Base-by-base conservation (phyloP, 2,113 vertebrate species). In the Carassius carassius region DNA sequence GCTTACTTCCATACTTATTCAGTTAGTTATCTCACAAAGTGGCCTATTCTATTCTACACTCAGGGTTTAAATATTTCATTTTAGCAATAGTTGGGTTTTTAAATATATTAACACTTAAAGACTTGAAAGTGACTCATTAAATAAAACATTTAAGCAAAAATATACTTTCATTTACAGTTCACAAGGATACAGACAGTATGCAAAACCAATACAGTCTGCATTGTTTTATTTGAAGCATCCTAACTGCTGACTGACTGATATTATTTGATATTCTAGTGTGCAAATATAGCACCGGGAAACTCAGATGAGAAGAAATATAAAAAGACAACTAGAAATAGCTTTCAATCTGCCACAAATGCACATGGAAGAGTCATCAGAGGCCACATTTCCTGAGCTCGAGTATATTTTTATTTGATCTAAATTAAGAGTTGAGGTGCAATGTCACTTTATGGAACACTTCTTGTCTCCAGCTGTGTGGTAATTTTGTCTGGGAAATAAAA, bases 371-470 rank as follows among this genome's bases (percentile, higher is more conserved):
- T n/a, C 60, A 80, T 25, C 60, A 54, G 63, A 51, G 44, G 29
- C 10, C 44, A 67, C 60, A 44, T 44, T 81, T 81, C 78, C 78
- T 63, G 44, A 16, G 51, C 19, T 54, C 11, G 10, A 54, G 37
- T 41, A 80, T 29, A 80, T 80, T 81, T 69, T 69, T 47, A 25
- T 69, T 54, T 54, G 3, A 81, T 81, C 19, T 67, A 81, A 67
- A 81, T 67, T 67, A n/a, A 81, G 23, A 29, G 62, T 41, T 32
- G 78, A 81, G 58, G 41, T 67, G 58, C 16, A 63, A 32, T 81
- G 60, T 67, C 78, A 81, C 37, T 81, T 67, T 81, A 41, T 14
- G 49, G 14, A 65, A 81, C 60, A 80, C 11, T 78, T 78, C 76
- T 60, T 80, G 56, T 81, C 58, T 29, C 49, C 41, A 49, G 41